These are phyloP conservation scores for Mizuhopecten yessoensis DNA, from an alignment of 1,140 invertebrate species.

Conservation along the genomic window DNA sequence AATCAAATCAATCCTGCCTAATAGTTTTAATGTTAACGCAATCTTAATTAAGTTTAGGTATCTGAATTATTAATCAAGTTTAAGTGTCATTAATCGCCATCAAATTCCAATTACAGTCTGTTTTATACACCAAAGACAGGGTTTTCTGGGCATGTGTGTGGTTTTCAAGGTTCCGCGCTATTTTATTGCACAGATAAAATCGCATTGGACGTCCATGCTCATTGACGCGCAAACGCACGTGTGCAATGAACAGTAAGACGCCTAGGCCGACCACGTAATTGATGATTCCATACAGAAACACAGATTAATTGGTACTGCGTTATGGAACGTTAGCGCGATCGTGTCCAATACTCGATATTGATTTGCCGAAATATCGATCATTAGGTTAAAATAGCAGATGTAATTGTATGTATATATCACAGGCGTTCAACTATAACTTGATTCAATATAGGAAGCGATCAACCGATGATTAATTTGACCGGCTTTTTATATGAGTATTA, in stretches of 20 bases:
- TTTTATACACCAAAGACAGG: no score
- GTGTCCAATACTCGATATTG: background rate
- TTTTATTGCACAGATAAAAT: background rate
- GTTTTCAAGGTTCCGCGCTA: background rate
- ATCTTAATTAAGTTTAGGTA: background rate
- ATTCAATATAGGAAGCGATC: background rate
- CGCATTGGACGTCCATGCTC: background rate
- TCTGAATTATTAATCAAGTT: background rate
- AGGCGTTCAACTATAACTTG: background rate
- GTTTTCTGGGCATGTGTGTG: background rate
- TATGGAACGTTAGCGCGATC: background rate
- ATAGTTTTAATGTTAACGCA: no score
- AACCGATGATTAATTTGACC: background rate
- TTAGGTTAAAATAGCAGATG: background rate
- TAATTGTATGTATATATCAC: background rate
- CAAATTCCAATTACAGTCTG: no score
- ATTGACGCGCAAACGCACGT: background rate
- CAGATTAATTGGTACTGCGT: background rate
- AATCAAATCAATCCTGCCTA: no score
- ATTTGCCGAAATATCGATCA: conserved; percentile 19
- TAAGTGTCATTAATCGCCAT: background rate
- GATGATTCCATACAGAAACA: background rate
- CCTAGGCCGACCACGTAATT: background rate
- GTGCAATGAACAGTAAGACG: background rate
- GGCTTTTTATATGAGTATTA: background rate